A percentile compares a stretch with the other conserved stretches of the same genome.
Evolutionary conservation across 2,797 vertebrate species (phyloP).

Genomic region (Mormyrops boulengeri): DNA sequence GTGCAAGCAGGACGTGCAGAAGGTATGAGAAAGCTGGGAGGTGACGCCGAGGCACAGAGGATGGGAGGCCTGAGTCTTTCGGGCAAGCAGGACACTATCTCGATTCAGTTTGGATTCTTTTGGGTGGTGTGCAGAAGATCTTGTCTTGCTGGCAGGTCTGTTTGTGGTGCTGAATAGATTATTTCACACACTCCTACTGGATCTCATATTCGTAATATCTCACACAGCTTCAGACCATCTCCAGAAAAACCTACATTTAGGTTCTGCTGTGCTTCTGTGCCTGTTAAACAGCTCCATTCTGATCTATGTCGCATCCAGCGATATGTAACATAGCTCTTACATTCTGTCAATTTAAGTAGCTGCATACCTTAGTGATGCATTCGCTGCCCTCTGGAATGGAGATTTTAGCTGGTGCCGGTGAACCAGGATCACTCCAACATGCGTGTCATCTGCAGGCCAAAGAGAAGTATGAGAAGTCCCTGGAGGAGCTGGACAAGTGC

Average conservation of each 20-base stretch:
- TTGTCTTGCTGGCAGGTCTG: not conserved
- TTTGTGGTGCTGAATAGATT: not conserved
- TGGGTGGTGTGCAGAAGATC: not conserved
- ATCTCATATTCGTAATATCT: not conserved
- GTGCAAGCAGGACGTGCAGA: slow-evolving; percentile 89
- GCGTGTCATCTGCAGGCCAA: slow-evolving; percentile 62
- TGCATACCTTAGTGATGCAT: not conserved
- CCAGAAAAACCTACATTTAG: not conserved
- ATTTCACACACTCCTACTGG: not conserved
- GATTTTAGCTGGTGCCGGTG: not conserved
- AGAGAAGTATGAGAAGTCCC: slow-evolving; percentile 89
- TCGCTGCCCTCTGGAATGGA: not conserved
- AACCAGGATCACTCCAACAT: not conserved
- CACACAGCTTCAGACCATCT: not conserved
- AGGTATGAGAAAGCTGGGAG: slow-evolving; percentile 57
- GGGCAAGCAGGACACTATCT: not conserved
- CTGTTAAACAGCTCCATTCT: not conserved
- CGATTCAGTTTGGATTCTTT: not conserved
- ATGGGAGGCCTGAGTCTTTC: not conserved
- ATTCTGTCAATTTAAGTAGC: not conserved
- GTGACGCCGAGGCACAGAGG: not conserved
- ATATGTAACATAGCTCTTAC: not conserved
- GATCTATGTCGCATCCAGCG: not conserved
- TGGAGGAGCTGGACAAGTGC: slow-evolving; percentile 84
- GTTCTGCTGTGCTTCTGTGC: not conserved